These are phyloP conservation scores for Laticauda laticaudata DNA, from an alignment of 2,113 vertebrate genomes.

Conservation along the genomic window DNA sequence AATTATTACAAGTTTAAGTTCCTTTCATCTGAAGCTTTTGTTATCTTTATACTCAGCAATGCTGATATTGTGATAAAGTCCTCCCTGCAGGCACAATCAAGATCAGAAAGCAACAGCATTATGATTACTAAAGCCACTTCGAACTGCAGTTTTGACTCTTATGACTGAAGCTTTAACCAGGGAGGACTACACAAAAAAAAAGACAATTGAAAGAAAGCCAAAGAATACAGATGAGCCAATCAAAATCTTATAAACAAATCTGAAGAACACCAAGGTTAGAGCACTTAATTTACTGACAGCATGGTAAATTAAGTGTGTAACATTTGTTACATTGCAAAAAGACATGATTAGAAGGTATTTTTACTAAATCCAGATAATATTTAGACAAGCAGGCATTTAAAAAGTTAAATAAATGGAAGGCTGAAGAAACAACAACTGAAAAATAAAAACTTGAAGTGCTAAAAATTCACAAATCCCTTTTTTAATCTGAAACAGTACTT, in stretches of 20 bases:
- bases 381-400: constrained; percentile 40
- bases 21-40: not conserved
- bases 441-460: constrained; percentile 37
- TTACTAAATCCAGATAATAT: constrained; percentile 32
- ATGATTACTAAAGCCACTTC: not conserved
- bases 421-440: constrained; percentile 43
- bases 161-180: constrained; percentile 31
- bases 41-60: constrained; percentile 4
- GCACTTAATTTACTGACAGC: constrained; percentile 15
- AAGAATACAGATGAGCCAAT: constrained; percentile 22
- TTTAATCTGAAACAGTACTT: constrained; percentile 32
- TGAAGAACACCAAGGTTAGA: not conserved
- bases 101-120: constrained; percentile 12
- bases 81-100: constrained; percentile 3
- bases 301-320: constrained; percentile 29
- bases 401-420: constrained; percentile 32
- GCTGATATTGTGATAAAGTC: not conserved
- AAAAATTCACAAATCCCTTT: constrained; percentile 30
- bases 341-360: constrained; percentile 17
- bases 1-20: not conserved
- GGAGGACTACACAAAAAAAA: constrained; percentile 27
- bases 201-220: constrained; percentile 1
- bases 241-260: not conserved
- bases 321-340: not conserved
- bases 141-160: constrained; percentile 23